Evolutionary conservation across 1,140 invertebrate genomes (phyloP).

Genomic region (Rhyacophila brunnea): DNA sequence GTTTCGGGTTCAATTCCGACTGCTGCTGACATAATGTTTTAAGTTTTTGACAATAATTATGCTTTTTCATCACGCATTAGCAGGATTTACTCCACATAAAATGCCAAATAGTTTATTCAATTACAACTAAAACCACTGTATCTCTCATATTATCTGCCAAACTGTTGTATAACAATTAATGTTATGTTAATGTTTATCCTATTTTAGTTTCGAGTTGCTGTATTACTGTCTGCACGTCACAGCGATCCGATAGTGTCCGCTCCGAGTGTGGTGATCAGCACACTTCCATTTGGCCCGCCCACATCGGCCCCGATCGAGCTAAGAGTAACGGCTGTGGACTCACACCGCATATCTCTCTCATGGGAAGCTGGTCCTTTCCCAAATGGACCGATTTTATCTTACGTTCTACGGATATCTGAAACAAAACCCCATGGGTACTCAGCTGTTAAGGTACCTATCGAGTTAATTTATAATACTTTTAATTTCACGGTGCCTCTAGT

Average conservation of each 20-base stretch:
- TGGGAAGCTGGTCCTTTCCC: constrained; percentile 85
- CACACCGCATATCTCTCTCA: constrained; percentile 78
- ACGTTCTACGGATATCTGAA: constrained; percentile 69
- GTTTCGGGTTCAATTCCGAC: too few species aligned
- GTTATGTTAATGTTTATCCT: too few species aligned
- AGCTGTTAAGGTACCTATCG: constrained; percentile 66
- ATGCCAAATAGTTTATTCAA: too few species aligned
- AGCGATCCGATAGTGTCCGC: constrained; percentile 75
- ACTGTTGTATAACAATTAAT: too few species aligned
- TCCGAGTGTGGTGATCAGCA: constrained; percentile 78
- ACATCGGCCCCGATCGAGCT: constrained; percentile 71
- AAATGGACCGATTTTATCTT: constrained; percentile 84
- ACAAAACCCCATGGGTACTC: constrained; percentile 57
- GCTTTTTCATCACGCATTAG: too few species aligned
- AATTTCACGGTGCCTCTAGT: too few species aligned
- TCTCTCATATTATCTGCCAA: too few species aligned
- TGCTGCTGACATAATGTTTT: too few species aligned
- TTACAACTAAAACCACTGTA: too few species aligned
- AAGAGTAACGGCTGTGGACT: constrained; percentile 75
- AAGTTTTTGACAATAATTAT: too few species aligned
- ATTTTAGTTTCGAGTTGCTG: constrained; percentile 75
- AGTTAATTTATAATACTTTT: too few species aligned
- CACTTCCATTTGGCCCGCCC: constrained; percentile 69
- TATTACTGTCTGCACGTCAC: constrained; percentile 64
- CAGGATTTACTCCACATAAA: too few species aligned